Evolutionary conservation across 2,888 invertebrate genomes (phyloP), one percentile per base, ranked within the genome.

Genomic region (Scaeva pyrastri): DNA sequence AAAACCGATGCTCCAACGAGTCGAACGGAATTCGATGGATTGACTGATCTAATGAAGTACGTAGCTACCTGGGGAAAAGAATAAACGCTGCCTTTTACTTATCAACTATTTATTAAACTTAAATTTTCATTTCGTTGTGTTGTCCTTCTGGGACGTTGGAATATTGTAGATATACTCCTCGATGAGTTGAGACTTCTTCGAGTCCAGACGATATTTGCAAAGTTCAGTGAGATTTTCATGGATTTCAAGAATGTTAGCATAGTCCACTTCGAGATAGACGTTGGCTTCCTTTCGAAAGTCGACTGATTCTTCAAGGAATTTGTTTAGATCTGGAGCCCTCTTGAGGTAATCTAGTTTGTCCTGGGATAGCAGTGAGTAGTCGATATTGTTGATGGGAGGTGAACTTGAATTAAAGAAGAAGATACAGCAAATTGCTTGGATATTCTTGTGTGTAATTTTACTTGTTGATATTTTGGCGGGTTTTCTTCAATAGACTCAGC

Each of bases 21-120:
- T 88, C 94, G 97, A 90, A 97, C 97, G 36, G 98, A 98, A 90
- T 98, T 98, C 90, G 95, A 94, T 88, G 96, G 96, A 77, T 92
- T 98, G 43, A 96, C 96, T 89, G 98, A 98, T 92, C 93, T 98
- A 43, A 93, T 98, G 90, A 95, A 95, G 88, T 98, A 98, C 92
- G 91, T 97, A 88, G 93, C 95, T 88, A 91, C 93, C 41, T 92
- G 92, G 91, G 90, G 91, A 39, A 92, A 91, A 80, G 91, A 92
- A 83, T 91, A 76, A 48, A 26, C 14, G 43, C 50, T 70, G 56
- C 26, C 41, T 68, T 39, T 58, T 56, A 50, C 58, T 56, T 16
- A 50, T 41, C 14, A 77, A 50, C 55, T 60, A 58, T 5, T 23
- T 31, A 31, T 31, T 16, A 26, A 21, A 48, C n/a, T 66, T 62